phyloP scores from a whole-genome alignment of 2,888 invertebrate genomes.

The Phortica okadai region DNA sequence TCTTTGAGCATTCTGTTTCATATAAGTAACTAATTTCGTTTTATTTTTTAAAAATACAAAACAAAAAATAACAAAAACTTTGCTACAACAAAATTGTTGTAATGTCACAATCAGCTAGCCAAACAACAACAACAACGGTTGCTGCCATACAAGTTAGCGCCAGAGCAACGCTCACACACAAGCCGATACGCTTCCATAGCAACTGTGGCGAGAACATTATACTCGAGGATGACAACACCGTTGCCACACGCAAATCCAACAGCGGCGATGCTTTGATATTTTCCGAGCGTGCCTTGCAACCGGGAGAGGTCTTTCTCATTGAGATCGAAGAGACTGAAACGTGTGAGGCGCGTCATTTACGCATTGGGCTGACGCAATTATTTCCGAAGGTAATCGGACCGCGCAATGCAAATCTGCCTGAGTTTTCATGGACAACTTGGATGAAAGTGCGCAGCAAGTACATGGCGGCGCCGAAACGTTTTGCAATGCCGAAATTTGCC shows the following conservation, averaged over 20 bases:
- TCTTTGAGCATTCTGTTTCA: no score
- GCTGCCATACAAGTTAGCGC: no score
- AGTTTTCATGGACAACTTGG: neutral
- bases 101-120: neutral
- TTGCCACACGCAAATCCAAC: neutral
- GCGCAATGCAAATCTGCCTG: neutral
- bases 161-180: neutral
- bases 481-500: neutral
- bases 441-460: neutral
- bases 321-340: neutral
- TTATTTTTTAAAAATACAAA: neutral
- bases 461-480: neutral
- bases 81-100: no score
- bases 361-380: neutral
- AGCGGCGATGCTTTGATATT: neutral
- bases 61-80: neutral
- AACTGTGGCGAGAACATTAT: neutral
- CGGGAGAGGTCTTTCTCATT: neutral
- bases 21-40: no score
- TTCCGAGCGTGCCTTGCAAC: neutral
- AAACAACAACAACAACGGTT: neutral
- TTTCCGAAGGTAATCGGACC: neutral
- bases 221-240: neutral
- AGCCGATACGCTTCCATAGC: neutral
- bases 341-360: neutral